phyloP scores from a whole-genome alignment of 2,888 invertebrate species.

The Apotomis turbidana region DNA sequence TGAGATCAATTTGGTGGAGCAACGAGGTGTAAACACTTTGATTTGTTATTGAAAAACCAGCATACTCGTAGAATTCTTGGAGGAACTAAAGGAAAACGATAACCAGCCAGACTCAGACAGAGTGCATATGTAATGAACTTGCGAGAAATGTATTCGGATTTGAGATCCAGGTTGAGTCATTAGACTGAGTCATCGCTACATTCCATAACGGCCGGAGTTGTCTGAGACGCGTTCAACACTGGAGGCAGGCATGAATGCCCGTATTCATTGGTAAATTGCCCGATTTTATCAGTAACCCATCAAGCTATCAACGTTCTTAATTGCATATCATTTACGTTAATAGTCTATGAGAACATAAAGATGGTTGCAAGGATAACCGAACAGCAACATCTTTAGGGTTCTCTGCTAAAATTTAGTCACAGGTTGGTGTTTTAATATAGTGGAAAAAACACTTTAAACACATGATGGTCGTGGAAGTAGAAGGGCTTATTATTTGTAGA shows the following conservation, averaged over 20 bases:
- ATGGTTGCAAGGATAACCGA: conserved; percentile 18
- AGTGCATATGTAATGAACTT: conserved; percentile 25
- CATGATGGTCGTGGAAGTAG: too few species aligned
- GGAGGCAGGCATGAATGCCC: conserved; percentile 29
- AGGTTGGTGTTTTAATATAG: too few species aligned
- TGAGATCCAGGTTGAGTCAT: conserved; percentile 56
- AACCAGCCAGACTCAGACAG: neutral
- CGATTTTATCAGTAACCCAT: conserved; percentile 21
- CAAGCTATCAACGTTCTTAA: conserved; percentile 7
- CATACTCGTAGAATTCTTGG: neutral
- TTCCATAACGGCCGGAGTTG: conserved; percentile 46
- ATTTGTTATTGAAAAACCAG: neutral
- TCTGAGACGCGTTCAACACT: conserved; percentile 12
- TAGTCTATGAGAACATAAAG: conserved; percentile 7
- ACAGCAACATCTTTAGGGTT: neutral
- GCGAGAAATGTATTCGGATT: conserved; percentile 24
- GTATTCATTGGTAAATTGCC: conserved; percentile 26
- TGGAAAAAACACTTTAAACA: too few species aligned
- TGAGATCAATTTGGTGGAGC: conserved; percentile 14
- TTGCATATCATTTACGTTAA: conserved; percentile 11
- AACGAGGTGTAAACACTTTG: conserved; percentile 1
- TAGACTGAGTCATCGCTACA: conserved; percentile 56
- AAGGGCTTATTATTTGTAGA: too few species aligned
- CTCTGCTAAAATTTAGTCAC: neutral
- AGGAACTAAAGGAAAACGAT: neutral